Conservation (phyloP, 1,140 invertebrate genomes). For the Muscidifurax raptorellus region DNA sequence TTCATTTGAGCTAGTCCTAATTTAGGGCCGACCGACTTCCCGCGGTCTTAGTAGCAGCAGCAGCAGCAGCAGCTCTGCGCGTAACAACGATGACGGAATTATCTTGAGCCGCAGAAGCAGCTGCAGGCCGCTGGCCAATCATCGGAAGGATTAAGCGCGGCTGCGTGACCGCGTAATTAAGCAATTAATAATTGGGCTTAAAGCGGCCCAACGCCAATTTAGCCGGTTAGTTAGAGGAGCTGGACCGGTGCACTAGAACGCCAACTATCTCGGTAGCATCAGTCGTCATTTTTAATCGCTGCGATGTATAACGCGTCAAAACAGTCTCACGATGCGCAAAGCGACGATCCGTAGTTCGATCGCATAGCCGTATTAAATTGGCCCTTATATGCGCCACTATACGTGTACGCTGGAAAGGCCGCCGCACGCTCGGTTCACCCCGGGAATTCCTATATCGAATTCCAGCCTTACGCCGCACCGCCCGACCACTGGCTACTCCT, state of each 20-base stretch:
- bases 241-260: conserved; percentile 7
- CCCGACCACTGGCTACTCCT: not conserved
- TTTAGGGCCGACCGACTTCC: too few species aligned
- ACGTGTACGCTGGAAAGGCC: too few species aligned
- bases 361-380: conserved; percentile 49
- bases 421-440: conserved; percentile 13
- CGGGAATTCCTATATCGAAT: conserved; percentile 36
- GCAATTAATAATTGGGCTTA: conserved; percentile 56
- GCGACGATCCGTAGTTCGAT: conserved; percentile 40
- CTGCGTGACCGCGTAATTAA: conserved; percentile 46
- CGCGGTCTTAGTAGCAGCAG: too few species aligned
- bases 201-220: conserved; percentile 48
- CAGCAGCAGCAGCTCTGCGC: not conserved
- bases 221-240: conserved; percentile 48
- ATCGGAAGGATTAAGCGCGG: conserved; percentile 50
- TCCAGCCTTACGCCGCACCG: not conserved
- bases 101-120: conserved; percentile 17
- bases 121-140: conserved; percentile 29
- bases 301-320: too few species aligned
- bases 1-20: too few species aligned
- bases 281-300: too few species aligned
- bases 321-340: too few species aligned
- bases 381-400: not conserved
- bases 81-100: conserved; percentile 33
- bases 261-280: too few species aligned